A percentile compares a stretch with the other conserved stretches of the same genome.
These are phyloP conservation scores for Scaptodrosophila lebanonensis DNA, from an alignment of 1,140 invertebrate genomes.

Conservation along the genomic window DNA sequence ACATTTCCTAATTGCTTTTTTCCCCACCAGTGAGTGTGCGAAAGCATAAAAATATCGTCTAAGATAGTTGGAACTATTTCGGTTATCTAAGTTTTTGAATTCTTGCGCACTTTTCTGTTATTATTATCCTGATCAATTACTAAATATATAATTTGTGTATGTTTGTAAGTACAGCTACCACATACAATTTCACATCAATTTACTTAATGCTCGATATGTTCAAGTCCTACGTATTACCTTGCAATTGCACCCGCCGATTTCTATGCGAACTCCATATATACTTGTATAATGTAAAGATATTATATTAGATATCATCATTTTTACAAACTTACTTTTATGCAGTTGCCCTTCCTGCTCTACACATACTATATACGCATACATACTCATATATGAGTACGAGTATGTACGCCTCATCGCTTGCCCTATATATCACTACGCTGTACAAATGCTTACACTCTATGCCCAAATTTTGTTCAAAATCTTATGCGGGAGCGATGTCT, in stretches of 20 bases:
- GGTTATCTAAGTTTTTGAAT: not conserved
- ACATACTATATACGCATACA: constrained; percentile 21
- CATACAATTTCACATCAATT: constrained; percentile 5
- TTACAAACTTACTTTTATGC: constrained; percentile 31
- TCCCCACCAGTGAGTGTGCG: no score
- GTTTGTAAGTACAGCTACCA: not conserved
- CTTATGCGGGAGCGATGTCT: no score
- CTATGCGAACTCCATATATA: no score
- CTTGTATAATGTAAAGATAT: no score
- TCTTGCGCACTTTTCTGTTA: constrained; percentile 2
- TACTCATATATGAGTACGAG: constrained; percentile 32
- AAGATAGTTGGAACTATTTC: constrained; percentile 19
- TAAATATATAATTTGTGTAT: constrained; percentile 33
- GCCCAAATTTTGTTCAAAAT: no score
- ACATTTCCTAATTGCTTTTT: no score
- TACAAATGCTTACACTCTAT: constrained; percentile 62
- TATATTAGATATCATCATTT: constrained; percentile 13
- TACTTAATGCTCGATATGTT: constrained; percentile 9
- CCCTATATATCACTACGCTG: constrained; percentile 63
- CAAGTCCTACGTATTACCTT: no score
- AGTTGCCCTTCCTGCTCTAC: not conserved
- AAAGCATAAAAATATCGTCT: no score
- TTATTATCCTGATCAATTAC: constrained; percentile 33
- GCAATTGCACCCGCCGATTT: no score
- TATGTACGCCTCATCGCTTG: constrained; percentile 8